Evolutionary conservation across 2,113 vertebrate species (phyloP).

Genomic region (Cynoglossus semilaevis): DNA sequence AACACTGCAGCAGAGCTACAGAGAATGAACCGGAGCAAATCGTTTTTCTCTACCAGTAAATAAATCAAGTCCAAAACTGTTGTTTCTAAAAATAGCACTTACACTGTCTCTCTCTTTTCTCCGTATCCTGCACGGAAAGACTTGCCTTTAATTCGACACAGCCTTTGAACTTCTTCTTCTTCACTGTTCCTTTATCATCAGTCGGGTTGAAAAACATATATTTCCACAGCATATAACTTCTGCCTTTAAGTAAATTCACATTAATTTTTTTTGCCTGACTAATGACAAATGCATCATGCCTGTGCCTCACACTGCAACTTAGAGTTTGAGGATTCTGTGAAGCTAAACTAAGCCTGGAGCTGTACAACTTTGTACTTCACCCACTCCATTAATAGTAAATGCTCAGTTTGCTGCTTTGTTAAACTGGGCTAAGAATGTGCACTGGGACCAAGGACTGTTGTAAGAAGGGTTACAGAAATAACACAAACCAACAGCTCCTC

Average conservation of each 20-base stretch:
- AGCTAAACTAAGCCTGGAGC: slow-evolving; percentile 16
- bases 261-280: neutral
- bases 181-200: too few species aligned
- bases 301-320: too few species aligned
- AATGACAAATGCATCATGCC: too few species aligned
- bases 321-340: too few species aligned
- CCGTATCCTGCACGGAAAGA: slow-evolving; percentile 21
- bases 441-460: slow-evolving; percentile 23
- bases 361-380: slow-evolving; percentile 17
- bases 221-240: neutral
- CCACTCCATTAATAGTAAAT: slow-evolving; percentile 17
- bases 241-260: too few species aligned
- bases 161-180: too few species aligned
- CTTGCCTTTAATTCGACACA: neutral
- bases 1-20: slow-evolving; percentile 14
- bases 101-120: slow-evolving; percentile 14
- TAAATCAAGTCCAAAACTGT: slow-evolving; percentile 39
- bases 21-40: slow-evolving; percentile 58
- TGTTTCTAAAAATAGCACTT: slow-evolving; percentile 59
- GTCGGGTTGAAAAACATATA: too few species aligned
- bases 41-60: slow-evolving; percentile 37
- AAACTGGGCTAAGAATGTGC: slow-evolving; percentile 23
- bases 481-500: slow-evolving; percentile 40
- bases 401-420: slow-evolving; percentile 17
- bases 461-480: slow-evolving; percentile 45